Conservation (phyloP, 1,140 invertebrate species). For the Eriocheir sinensis region DNA sequence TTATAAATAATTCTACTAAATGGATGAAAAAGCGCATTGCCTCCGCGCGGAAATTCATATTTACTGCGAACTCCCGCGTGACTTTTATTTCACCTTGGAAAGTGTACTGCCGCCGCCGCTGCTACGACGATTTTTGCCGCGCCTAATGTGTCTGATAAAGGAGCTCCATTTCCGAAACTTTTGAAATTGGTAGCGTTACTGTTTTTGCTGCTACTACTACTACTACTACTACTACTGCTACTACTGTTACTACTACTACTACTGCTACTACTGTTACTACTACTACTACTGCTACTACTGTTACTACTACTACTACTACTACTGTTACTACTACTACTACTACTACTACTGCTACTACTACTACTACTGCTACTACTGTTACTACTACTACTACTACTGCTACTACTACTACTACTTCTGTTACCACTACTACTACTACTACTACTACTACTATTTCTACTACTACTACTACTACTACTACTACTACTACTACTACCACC, state of each 20-base stretch:
- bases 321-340: constrained; percentile 22
- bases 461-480: constrained; percentile 6
- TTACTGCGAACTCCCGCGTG: too few relatives aligned
- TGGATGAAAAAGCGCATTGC: not conserved
- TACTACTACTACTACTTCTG: constrained; percentile 20
- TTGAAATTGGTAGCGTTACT: too few relatives aligned
- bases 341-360: not conserved
- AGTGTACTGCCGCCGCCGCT: too few relatives aligned
- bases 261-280: not conserved
- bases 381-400: constrained; percentile 20
- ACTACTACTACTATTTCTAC: not conserved
- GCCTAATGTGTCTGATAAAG: too few relatives aligned
- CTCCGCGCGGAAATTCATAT: not conserved
- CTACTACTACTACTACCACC: not conserved
- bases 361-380: not conserved
- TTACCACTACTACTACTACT: not conserved
- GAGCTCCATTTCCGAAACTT: too few relatives aligned
- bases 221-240: too few relatives aligned
- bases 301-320: constrained; percentile 22
- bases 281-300: not conserved
- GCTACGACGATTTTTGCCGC: too few relatives aligned
- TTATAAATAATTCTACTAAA: not conserved
- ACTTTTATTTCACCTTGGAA: too few relatives aligned
- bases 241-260: not conserved
- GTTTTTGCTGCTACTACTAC: too few relatives aligned